Percentiles rank a stretch among this genome's conserved stretches.
Conservation (phyloP, 2,888 invertebrate genomes). For the Physocephala rufipes region DNA sequence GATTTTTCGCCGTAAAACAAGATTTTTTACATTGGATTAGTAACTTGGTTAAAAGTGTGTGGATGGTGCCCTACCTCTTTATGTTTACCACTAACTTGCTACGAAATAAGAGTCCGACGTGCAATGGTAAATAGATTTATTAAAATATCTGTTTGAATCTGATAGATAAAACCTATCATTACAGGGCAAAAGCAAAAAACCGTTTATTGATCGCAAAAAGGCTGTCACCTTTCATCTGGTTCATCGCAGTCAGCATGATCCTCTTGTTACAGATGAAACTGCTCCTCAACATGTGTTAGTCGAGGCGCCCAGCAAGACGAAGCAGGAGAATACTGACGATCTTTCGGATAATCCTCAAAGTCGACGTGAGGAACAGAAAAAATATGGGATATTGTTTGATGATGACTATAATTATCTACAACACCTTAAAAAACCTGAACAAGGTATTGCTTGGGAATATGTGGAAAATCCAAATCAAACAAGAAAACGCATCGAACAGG, state of each 20-base stretch:
- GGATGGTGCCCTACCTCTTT: too few relatives aligned
- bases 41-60: too few relatives aligned
- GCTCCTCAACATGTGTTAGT: slow-evolving; percentile 89
- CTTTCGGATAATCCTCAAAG: slow-evolving; percentile 65
- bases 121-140: background rate
- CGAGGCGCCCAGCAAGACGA: slow-evolving; percentile 64
- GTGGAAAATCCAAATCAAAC: slow-evolving; percentile 62
- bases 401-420: slow-evolving; percentile 96
- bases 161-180: background rate
- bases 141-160: too few relatives aligned
- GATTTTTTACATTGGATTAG: too few relatives aligned
- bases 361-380: slow-evolving; percentile 76
- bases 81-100: too few relatives aligned
- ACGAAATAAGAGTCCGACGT: too few relatives aligned
- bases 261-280: slow-evolving; percentile 85
- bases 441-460: slow-evolving; percentile 64
- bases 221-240: slow-evolving; percentile 92
- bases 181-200: slow-evolving; percentile 61
- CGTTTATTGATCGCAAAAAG: slow-evolving; percentile 90
- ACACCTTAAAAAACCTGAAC: slow-evolving; percentile 72
- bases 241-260: slow-evolving; percentile 94
- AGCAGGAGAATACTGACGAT: slow-evolving; percentile 48
- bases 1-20: too few relatives aligned
- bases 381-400: slow-evolving; percentile 92
- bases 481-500: slow-evolving; percentile 50